Evolutionary conservation across 2,113 vertebrate species (phyloP).

Genomic region (Agelaius tricolor): DNA sequence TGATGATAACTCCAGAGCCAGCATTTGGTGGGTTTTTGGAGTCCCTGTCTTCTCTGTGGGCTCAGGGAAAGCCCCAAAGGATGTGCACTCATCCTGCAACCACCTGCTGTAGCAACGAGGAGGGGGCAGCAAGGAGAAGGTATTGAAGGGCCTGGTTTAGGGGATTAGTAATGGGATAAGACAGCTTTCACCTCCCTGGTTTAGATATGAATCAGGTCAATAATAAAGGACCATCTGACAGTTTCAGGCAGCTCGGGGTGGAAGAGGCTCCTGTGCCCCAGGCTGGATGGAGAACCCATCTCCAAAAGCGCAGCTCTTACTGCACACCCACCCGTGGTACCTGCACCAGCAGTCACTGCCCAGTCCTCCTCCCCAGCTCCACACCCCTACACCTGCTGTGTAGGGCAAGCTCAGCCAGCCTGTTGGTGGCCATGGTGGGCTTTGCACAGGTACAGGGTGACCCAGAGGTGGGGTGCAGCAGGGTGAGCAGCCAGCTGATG

Average conservation of each 20-base stretch:
- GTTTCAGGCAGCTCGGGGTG: neutral
- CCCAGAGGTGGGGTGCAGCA: rapidly evolving
- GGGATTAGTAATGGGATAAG: constrained; percentile 60
- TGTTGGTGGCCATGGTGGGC: neutral
- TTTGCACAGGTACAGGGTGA: neutral
- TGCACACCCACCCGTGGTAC: rapidly evolving
- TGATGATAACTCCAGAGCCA: neutral
- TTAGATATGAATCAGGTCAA: constrained; percentile 65
- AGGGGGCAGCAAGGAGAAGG: neutral
- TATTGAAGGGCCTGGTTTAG: constrained; percentile 20
- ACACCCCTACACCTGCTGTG: rapidly evolving
- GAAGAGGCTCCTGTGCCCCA: neutral
- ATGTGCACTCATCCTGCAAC: neutral
- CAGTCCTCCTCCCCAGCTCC: rapidly evolving
- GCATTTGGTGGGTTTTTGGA: neutral
- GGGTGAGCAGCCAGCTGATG: neutral
- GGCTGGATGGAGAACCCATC: neutral
- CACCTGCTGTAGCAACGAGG: neutral
- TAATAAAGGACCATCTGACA: constrained; percentile 49
- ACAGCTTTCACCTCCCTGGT: constrained; percentile 61
- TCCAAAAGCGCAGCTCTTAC: neutral
- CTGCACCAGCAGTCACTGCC: neutral
- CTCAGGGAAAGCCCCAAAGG: neutral
- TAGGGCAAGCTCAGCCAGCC: neutral
- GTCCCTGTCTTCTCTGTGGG: neutral